Conservation (phyloP, 2,113 vertebrate species). For the Bungarus multicinctus region DNA sequence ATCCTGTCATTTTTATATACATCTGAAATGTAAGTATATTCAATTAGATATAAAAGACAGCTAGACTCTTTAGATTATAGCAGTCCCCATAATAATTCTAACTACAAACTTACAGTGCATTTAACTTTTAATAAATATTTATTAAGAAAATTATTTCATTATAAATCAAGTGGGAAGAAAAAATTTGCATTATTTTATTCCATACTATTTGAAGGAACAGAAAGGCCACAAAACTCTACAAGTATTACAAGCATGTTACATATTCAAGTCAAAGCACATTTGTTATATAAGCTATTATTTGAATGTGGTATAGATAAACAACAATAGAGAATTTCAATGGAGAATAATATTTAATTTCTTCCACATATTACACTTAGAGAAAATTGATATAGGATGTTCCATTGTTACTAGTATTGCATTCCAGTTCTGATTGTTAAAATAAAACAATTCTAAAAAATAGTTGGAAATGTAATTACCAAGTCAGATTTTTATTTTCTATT, state of each 20-base stretch:
- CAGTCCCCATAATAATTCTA: background rate
- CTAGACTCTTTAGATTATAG: background rate
- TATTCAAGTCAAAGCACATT: background rate
- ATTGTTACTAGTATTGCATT: background rate
- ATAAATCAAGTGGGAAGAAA: background rate
- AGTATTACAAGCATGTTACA: background rate
- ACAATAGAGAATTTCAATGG: background rate
- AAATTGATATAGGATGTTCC: background rate
- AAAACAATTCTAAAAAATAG: background rate
- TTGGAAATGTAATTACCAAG: background rate
- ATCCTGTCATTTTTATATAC: background rate
- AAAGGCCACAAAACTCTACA: background rate
- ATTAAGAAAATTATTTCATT: background rate
- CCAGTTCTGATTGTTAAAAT: background rate
- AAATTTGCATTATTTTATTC: background rate
- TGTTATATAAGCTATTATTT: background rate
- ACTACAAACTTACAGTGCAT: background rate
- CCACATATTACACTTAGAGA: background rate
- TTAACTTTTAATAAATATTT: background rate
- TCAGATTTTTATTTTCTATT: background rate
- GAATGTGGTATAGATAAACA: background rate
- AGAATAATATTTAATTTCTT: background rate
- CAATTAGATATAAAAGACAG: background rate
- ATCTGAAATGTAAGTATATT: background rate
- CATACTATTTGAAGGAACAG: background rate